Evolutionary conservation across 2,888 invertebrate species (phyloP), one percentile per base, ranked within the genome.

Genomic region (Acanthopleura granulata): DNA sequence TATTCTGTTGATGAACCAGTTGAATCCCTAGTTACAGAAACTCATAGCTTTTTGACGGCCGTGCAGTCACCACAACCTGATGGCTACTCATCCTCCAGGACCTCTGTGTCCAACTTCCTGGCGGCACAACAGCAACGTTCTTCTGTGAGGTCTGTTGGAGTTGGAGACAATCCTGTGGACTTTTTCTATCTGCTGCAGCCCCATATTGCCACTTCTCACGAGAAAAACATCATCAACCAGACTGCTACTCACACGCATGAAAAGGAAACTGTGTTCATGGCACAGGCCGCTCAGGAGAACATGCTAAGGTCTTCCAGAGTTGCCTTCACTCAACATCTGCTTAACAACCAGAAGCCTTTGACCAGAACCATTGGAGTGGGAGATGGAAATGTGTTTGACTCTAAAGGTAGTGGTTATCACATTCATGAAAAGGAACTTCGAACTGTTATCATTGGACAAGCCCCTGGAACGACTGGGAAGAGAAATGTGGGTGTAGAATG

Each of bases 301-400:
- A 29, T 40, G 6, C 27, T 71, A 3, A 40, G 25, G 11, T 71
- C 71, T 18, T 71, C 71, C 3, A 40, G 71, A 15, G 18, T 71
- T 49, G 71, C 71, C 40, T 71, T 71, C 71, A 71, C 71, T 14
- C 30, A 71, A 40, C 71, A 71, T 49, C 25, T 49, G 50, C 72
- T 29, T 22, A 57, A 72, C 61, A 72, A 74, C 50, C 81, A 83
- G 16, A 84, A 82, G 76, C 82, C 86, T 49, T 72, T 85, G 73
- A 93, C 92, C 76, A 92, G 92, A 73, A 93, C 92, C 72, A 90
- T 94, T 62, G 93, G 92, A 12, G 92, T 93, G 22, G 94, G 94
- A 51, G 92, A 92, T n/a, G 92, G 92, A 72, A 91, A 91, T 69
- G 87, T 91, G 0, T 86, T 89, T 49, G 88, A 89, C 77, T 22